Base-by-base conservation (phyloP, 2,888 invertebrate genomes). In the Acronicta aceris region DNA sequence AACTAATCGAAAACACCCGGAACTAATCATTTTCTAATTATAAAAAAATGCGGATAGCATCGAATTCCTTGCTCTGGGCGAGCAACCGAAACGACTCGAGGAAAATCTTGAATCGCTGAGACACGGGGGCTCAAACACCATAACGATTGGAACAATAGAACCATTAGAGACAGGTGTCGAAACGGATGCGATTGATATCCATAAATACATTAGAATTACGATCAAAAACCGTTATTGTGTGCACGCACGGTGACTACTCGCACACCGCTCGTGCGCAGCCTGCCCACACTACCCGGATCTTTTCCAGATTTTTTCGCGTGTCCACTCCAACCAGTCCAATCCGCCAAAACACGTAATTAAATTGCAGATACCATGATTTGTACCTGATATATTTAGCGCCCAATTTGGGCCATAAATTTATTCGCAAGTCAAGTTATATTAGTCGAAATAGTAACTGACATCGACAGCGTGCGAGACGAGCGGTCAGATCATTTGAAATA, bases 1-100 rank as follows among this genome's bases (percentile, higher is more conserved):
- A 89, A 86, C 89, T 90, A 92, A 93, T 92, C 92, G 87, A 92
- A 92, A 91, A 89, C 88, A 88, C 86, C 92, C 92, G 92, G 88
- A 93, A 91, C 93, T 81, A 93, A 94, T 93, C 88, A 86, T 90
- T 89, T 90, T 89, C 81, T 89, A 90, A 92, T 89, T 89, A 89
- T 84, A 88, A 87, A 91, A 86, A 90, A 92, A 88, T 83, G 80
- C 82, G 84, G 84, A 88, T 85, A 84, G 76, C 86, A 81, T 87
- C 81, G 73, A 74, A 89, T 86, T 86, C 84, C 81, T 84, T 81
- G 71, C 69, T 78, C 71, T 66, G 74, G 66, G 69, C 79, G 78
- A 71, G 81, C 78, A 76, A 79, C 81, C 80, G 81, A 81, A 79
- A 78, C 81, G 78, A 73, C 75, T 76, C 71, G 76, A 81, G 75